Base-by-base conservation (phyloP, 2,888 invertebrate genomes). In the Operophtera brumata region DNA sequence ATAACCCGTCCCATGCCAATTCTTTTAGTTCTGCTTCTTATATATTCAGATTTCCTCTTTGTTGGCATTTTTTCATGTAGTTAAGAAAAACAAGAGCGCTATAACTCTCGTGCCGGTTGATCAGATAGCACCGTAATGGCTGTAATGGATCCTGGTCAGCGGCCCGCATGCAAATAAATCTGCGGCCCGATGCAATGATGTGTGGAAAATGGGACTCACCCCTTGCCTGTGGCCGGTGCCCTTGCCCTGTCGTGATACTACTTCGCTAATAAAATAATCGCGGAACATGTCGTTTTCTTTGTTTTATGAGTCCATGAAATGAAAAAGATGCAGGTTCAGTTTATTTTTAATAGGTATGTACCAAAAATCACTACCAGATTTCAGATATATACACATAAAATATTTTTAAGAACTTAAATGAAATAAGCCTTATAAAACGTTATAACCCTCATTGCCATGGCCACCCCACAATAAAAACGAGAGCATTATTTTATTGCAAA, bases 81-180 rank as follows among this genome's bases (percentile, higher is more conserved):
- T 84, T 84, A 83, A 84, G 84, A 82, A 89, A 87, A 88, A 87
- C 86, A 87, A 88, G 81, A 80, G 82, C 77, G 77, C 84, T 75
- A 89, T 90, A 88, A 90, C 84, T 90, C 89, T 90, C 75, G 78
- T 81, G 78, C 81, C 84, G 89, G 83, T 82, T 86, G 84, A 90
- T 90, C 90, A 86, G 90, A 90, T 90, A 90, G 74, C 75, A 68
- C 67, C 76, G 82, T 90, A 90, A 90, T 88, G 89, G 90, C 84
- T 81, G 83, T 90, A 90, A 90, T 90, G 87, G 86, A 86, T 90
- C 90, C 89, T 90, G 90, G 88, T 87, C 90, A 90, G 88, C 88
- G 85, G 89, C 89, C 90, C 90, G 89, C 91, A 91, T 90, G 91
- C 91, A 90, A 91, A 91, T 91, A 91, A 91, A 91, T 91, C 90